phyloP scores from a whole-genome alignment of 2,888 invertebrate genomes.

The Lithophane semibrunnea region DNA sequence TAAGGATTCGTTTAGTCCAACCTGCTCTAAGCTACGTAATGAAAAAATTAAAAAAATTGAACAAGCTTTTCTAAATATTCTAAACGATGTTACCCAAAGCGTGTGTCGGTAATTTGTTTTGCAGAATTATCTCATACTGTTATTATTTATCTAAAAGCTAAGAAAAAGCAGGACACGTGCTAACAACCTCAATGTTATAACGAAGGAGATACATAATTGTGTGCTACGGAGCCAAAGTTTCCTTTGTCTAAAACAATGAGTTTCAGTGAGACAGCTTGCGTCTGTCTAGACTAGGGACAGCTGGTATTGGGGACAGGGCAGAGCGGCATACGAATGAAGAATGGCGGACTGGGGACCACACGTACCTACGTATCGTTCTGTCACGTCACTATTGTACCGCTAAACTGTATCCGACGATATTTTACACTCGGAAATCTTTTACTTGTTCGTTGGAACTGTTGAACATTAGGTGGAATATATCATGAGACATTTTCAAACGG shows the following conservation, averaged over 20 bases:
- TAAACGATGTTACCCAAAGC: not conserved
- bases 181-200: slow-evolving; percentile 65
- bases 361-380: slow-evolving; percentile 52
- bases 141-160: slow-evolving; percentile 42
- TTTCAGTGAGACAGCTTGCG: slow-evolving; percentile 71
- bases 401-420: slow-evolving; percentile 52
- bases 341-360: slow-evolving; percentile 55
- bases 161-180: slow-evolving; percentile 56
- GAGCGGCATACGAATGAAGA: slow-evolving; percentile 73
- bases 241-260: slow-evolving; percentile 76
- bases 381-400: slow-evolving; percentile 41
- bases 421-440: slow-evolving; percentile 53
- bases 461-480: slow-evolving; percentile 34
- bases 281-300: slow-evolving; percentile 68
- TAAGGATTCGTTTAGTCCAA: slow-evolving; percentile 16
- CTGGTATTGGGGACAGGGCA: slow-evolving; percentile 64
- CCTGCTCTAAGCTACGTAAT: not conserved
- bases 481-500: slow-evolving; percentile 29
- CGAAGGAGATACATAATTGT: slow-evolving; percentile 70
- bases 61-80: slow-evolving; percentile 3
- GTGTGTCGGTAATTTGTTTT: slow-evolving; percentile 16
- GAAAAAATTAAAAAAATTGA: not conserved
- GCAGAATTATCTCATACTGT: slow-evolving; percentile 29
- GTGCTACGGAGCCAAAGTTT: slow-evolving; percentile 66
- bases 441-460: slow-evolving; percentile 38